A percentile compares a stretch with the other conserved stretches of the same genome.
phyloP scores from a whole-genome alignment of 2,797 vertebrate species.

The Borostomias antarcticus region DNA sequence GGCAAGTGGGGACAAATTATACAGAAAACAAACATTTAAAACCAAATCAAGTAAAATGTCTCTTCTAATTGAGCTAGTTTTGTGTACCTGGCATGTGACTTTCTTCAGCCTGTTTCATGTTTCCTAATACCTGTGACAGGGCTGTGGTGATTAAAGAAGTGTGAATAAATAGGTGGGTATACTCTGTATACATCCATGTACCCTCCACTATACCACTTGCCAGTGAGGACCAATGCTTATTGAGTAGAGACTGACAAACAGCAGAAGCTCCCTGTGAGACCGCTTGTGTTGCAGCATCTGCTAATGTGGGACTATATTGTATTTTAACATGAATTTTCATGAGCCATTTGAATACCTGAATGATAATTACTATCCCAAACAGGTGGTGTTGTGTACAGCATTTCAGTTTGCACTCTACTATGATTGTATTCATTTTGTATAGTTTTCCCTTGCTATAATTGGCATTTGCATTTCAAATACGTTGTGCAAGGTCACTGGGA shows the following conservation, averaged over 20 bases:
- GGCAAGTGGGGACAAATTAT: too few species aligned
- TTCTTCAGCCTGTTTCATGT: not conserved
- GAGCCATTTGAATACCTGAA: constrained; percentile 2
- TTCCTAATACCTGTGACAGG: too few species aligned
- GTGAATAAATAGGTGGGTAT: too few species aligned
- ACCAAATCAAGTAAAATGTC: not conserved
- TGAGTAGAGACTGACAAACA: not conserved
- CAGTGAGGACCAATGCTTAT: not conserved
- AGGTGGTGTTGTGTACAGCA: constrained; percentile 14
- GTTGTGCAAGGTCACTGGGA: too few species aligned
- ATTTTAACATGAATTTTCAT: constrained; percentile 28
- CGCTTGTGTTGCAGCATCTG: constrained; percentile 33
- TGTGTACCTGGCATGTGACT: not conserved
- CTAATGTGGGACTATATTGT: constrained; percentile 12
- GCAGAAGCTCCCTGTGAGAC: not conserved
- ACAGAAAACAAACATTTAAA: not conserved
- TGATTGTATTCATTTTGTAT: not conserved
- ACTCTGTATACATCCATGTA: too few species aligned
- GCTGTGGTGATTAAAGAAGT: too few species aligned
- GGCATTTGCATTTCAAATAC: constrained; percentile 5
- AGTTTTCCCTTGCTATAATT: not conserved
- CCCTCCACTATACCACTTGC: too few species aligned
- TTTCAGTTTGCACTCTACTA: not conserved
- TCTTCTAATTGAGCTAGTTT: not conserved
- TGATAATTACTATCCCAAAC: constrained; percentile 22